Conservation (phyloP, 2,888 invertebrate species). For the Dromius quadrimaculatus region DNA sequence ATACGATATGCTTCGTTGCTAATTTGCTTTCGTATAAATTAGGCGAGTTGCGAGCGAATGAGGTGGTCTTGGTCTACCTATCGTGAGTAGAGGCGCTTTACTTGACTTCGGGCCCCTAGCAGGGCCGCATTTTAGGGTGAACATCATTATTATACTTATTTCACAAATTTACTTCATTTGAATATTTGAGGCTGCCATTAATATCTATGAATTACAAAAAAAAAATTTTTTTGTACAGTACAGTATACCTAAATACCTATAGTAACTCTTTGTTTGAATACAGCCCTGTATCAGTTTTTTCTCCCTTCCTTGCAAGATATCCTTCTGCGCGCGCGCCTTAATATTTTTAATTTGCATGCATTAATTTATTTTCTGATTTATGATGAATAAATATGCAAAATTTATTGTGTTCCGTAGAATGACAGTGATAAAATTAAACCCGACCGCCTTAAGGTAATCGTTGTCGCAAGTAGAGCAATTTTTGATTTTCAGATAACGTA, state of each 20-base stretch:
- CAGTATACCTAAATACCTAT: no score
- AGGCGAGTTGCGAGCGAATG: slow-evolving; percentile 39
- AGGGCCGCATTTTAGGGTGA: no score
- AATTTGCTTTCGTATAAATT: slow-evolving; percentile 52
- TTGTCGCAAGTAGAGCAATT: slow-evolving; percentile 23
- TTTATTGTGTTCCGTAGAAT: slow-evolving; percentile 38
- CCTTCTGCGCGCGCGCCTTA: slow-evolving; percentile 36
- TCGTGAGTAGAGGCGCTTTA: slow-evolving; percentile 41
- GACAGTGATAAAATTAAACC: slow-evolving; percentile 46
- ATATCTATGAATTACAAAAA: no score
- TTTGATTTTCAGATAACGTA: slow-evolving; percentile 27
- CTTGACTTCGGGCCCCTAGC: slow-evolving; percentile 1
- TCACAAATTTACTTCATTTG: no score
- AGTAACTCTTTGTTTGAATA: no score
- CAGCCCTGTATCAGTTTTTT: neutral
- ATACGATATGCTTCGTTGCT: slow-evolving; percentile 50
- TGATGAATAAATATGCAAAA: slow-evolving; percentile 48
- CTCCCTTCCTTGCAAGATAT: neutral
- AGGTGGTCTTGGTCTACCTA: slow-evolving; percentile 27
- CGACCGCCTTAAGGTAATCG: slow-evolving; percentile 24
- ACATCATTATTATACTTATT: no score
- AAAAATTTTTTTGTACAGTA: no score
- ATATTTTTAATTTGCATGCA: slow-evolving; percentile 49
- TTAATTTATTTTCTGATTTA: slow-evolving; percentile 52
- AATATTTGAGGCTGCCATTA: no score